A percentile compares a stretch with the other conserved stretches of the same genome.
phyloP scores from a whole-genome alignment of 1,140 invertebrate genomes.

The Cepaea nemoralis region DNA sequence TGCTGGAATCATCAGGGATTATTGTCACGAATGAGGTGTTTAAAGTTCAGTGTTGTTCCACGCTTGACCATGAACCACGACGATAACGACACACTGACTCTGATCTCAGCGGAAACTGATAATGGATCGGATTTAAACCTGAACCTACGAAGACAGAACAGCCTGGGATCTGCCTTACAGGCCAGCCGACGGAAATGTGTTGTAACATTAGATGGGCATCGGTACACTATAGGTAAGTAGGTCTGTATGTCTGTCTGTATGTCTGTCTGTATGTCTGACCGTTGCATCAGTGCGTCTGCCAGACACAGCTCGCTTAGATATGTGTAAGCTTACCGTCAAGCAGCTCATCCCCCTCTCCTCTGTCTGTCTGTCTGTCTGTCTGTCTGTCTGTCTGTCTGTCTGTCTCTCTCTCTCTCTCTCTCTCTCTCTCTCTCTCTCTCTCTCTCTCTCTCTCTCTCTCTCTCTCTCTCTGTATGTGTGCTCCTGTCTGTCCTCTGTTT shows the following conservation, averaged over 20 bases:
- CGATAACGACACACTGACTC: background rate
- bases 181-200: slow-evolving; percentile 16
- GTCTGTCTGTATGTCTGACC: background rate
- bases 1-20: too few relatives aligned
- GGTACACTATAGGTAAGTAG: slow-evolving; percentile 35
- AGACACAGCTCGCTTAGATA: too few relatives aligned
- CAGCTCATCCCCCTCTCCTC: too few relatives aligned
- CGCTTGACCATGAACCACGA: background rate
- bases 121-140: slow-evolving; percentile 25
- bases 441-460: too few relatives aligned
- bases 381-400: too few relatives aligned
- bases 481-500: too few relatives aligned
- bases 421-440: too few relatives aligned
- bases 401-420: too few relatives aligned
- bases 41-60: background rate
- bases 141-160: slow-evolving; percentile 16
- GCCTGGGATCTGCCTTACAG: slow-evolving; percentile 16
- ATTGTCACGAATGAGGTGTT: background rate
- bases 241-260: background rate
- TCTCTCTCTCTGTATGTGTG: too few relatives aligned
- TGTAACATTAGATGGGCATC: slow-evolving; percentile 30
- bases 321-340: too few relatives aligned
- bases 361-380: too few relatives aligned
- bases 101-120: background rate
- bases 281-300: too few relatives aligned